Percentiles rank a stretch among this genome's conserved stretches.
These are phyloP conservation scores for Ciconia maguari DNA, from an alignment of 2,113 vertebrate species.

Conservation along the genomic window DNA sequence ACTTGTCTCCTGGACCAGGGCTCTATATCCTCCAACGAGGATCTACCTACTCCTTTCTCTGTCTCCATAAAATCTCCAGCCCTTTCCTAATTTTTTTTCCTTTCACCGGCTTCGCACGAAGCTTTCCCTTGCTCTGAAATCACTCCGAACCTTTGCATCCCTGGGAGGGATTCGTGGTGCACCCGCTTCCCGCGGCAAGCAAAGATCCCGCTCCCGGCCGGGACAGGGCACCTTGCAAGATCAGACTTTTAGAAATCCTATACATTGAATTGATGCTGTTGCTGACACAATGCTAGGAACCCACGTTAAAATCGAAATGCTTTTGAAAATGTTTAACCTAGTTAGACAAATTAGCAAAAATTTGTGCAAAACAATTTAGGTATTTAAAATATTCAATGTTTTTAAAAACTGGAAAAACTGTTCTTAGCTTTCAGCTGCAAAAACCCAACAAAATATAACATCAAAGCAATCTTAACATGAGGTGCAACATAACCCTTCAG, in stretches of 20 bases:
- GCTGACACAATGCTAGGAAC: constrained; percentile 77
- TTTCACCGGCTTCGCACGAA: not conserved
- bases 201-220: not conserved
- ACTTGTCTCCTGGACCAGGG: not conserved
- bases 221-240: not conserved
- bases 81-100: not conserved
- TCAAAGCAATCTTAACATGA: constrained; percentile 86
- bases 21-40: not conserved
- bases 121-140: not conserved
- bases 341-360: constrained; percentile 88
- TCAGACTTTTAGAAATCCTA: not conserved
- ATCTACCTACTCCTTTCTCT: not conserved
- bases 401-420: constrained; percentile 85
- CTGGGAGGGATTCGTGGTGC: not conserved
- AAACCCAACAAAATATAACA: constrained; percentile 88
- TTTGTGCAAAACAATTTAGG: constrained; percentile 87
- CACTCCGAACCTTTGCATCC: fast-evolving
- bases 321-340: constrained; percentile 86
- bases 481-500: constrained; percentile 87
- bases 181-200: not conserved
- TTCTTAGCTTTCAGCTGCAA: constrained; percentile 87
- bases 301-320: constrained; percentile 79
- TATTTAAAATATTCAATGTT: constrained; percentile 89
- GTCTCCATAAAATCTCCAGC: not conserved
- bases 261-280: not conserved